A percentile compares a stretch with the other conserved stretches of the same genome.
phyloP scores from a whole-genome alignment of 2,113 vertebrate species.

The Picathartes gymnocephalus region DNA sequence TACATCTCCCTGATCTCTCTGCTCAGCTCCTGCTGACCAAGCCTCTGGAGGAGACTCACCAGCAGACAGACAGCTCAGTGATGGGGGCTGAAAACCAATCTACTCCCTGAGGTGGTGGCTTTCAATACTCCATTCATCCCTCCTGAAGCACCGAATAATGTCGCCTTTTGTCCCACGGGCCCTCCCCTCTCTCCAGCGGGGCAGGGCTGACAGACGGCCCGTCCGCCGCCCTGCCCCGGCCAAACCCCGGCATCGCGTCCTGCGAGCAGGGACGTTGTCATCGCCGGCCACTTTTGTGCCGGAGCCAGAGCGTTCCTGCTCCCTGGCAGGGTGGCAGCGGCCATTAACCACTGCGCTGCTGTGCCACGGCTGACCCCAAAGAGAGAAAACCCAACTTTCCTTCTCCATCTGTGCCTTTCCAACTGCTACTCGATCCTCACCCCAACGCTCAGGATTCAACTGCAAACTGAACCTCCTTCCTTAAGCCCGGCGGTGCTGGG shows the following conservation, averaged over 20 bases:
- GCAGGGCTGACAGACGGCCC: conserved; percentile 79
- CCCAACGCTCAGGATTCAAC: accelerated
- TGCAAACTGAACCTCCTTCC: neutral
- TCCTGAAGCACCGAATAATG: conserved; percentile 84
- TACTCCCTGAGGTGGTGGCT: conserved; percentile 72
- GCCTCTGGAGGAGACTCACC: neutral
- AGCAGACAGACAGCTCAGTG: conserved; percentile 69
- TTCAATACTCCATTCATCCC: conserved; percentile 94
- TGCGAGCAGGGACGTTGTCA: neutral
- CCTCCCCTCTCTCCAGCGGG: conserved; percentile 70
- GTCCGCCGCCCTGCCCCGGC: neutral
- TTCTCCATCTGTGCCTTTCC: neutral
- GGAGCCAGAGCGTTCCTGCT: neutral
- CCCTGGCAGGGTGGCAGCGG: neutral
- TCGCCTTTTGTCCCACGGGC: conserved; percentile 85
- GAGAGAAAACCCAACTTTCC: neutral
- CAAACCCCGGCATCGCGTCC: neutral
- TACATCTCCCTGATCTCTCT: neutral
- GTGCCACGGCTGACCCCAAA: neutral
- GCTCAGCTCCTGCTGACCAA: neutral
- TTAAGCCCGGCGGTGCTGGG: accelerated
- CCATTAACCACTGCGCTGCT: neutral
- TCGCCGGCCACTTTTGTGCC: neutral
- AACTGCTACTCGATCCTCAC: neutral
- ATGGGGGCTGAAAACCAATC: conserved; percentile 85